phyloP scores from a whole-genome alignment of 2,888 invertebrate species.

The Cosmopolites sordidus region DNA sequence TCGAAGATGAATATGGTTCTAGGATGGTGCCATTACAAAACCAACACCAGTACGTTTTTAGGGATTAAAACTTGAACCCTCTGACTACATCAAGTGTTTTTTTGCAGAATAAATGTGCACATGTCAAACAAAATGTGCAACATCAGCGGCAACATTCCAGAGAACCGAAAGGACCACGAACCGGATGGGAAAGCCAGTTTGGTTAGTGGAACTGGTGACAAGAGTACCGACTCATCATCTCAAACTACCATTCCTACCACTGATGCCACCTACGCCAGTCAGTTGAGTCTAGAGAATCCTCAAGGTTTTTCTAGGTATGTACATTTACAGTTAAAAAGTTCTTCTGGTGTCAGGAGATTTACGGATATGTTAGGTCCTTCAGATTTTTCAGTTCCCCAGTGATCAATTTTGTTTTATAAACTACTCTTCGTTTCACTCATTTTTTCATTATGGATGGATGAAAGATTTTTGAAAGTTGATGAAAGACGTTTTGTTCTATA shows the following conservation, averaged over 20 bases:
- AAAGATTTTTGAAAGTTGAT: too few relatives aligned
- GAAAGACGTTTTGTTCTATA: too few relatives aligned
- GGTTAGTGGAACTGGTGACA: conserved; percentile 31
- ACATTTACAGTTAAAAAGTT: too few relatives aligned
- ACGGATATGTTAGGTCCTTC: too few relatives aligned
- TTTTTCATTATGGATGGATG: too few relatives aligned
- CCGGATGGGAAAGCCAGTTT: conserved; percentile 46
- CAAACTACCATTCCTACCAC: conserved; percentile 37
- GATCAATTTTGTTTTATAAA: too few relatives aligned
- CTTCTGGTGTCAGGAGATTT: too few relatives aligned
- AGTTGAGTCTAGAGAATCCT: conserved; percentile 65
- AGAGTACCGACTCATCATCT: conserved; percentile 41
- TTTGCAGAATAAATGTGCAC: conserved; percentile 38
- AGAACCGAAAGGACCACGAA: conserved; percentile 45
- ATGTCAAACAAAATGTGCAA: conserved; percentile 38
- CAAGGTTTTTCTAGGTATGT: conserved; percentile 50
- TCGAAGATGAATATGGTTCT: conserved; percentile 54
- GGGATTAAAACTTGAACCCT: too few relatives aligned
- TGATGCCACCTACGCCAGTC: conserved; percentile 67
- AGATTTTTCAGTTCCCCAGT: too few relatives aligned
- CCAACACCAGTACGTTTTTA: conserved; percentile 37
- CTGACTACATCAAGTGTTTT: too few relatives aligned
- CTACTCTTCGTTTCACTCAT: too few relatives aligned
- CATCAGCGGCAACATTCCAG: conserved; percentile 32
- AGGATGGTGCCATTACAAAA: conserved; percentile 42